A percentile compares a stretch with the other conserved stretches of the same genome.
Conservation (phyloP, 2,113 vertebrate species). For the Pungitius pungitius region DNA sequence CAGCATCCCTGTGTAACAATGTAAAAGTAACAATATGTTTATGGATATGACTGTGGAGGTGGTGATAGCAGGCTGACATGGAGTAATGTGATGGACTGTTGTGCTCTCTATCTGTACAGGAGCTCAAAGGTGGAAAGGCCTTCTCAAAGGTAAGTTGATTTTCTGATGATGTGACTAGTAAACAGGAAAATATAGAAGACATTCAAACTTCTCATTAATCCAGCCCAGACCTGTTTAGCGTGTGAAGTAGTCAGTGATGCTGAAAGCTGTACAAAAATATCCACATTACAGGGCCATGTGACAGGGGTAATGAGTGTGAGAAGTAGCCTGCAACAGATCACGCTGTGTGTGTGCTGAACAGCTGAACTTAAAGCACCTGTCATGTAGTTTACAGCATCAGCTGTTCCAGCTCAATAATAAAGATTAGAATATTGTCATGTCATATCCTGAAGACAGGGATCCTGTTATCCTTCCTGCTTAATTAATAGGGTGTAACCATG, state of each 20-base stretch:
- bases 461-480: not conserved
- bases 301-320: slow-evolving; percentile 9
- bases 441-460: not conserved
- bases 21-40: not conserved
- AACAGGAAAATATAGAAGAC: not conserved
- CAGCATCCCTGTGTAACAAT: not conserved
- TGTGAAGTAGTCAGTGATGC: slow-evolving; percentile 3
- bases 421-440: not conserved
- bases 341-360: not conserved
- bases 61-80: not conserved
- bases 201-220: not conserved
- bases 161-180: not conserved
- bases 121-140: slow-evolving; percentile 71
- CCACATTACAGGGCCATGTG: slow-evolving; percentile 13
- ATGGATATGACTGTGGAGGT: not conserved
- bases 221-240: not conserved
- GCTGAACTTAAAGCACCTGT: not conserved
- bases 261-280: slow-evolving; percentile 11
- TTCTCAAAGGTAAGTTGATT: slow-evolving; percentile 62
- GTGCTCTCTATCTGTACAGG: slow-evolving; percentile 50
- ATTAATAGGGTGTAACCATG: not conserved
- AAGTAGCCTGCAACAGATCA: not conserved
- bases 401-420: not conserved
- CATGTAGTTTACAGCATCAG: not conserved
- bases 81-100: not conserved